Evolutionary conservation across 2,797 vertebrate species (phyloP).

Genomic region (Okamejei kenojei): DNA sequence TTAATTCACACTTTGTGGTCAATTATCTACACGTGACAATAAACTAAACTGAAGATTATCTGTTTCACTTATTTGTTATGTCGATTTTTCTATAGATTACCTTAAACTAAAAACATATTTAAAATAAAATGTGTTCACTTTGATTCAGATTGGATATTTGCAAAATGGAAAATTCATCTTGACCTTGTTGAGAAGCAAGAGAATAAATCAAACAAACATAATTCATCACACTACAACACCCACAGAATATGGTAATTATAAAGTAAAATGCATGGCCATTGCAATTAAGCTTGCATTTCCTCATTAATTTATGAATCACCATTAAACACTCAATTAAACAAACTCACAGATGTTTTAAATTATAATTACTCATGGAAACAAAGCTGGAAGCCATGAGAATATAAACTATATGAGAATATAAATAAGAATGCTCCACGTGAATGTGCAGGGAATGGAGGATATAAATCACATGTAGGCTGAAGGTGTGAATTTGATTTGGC

Average conservation of each 20-base stretch:
- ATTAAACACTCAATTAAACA: neutral
- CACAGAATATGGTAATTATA: neutral
- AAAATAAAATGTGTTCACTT: neutral
- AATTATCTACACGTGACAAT: too few species aligned
- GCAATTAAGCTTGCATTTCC: neutral
- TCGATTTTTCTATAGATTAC: neutral
- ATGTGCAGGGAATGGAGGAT: too few species aligned
- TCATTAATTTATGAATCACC: neutral
- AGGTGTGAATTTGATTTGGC: too few species aligned
- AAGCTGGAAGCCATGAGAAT: neutral
- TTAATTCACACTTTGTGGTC: neutral
- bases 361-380: neutral
- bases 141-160: neutral
- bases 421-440: too few species aligned
- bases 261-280: neutral
- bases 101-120: neutral
- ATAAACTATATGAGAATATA: neutral
- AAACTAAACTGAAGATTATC: too few species aligned
- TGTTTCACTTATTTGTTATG: neutral
- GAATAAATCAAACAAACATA: neutral
- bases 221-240: neutral
- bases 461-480: too few species aligned
- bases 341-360: neutral
- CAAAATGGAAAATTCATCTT: neutral
- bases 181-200: neutral